Conservation (phyloP, 2,113 vertebrate genomes). For the Ancistrus triradiatus region DNA sequence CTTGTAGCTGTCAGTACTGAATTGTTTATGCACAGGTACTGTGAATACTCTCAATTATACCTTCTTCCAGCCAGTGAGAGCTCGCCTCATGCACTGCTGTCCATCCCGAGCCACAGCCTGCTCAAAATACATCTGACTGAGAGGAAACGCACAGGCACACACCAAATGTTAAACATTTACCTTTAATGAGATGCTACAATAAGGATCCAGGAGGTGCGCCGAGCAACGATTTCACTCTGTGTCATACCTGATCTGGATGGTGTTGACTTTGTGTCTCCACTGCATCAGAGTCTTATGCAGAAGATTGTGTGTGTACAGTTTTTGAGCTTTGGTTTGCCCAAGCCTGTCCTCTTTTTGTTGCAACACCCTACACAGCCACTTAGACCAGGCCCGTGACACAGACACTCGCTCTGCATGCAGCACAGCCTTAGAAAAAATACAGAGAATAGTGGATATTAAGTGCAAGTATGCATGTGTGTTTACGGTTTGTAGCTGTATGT, state of each 20-base stretch:
- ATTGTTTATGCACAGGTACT: background rate
- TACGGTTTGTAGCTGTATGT: too few relatives aligned
- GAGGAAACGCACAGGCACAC: conserved; percentile 2
- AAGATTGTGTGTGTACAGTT: conserved; percentile 49
- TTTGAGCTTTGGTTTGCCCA: conserved; percentile 60
- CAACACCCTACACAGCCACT: conserved; percentile 63
- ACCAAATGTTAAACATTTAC: background rate
- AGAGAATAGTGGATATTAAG: background rate
- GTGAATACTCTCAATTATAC: conserved; percentile 41
- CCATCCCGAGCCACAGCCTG: conserved; percentile 53
- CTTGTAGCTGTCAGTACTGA: background rate
- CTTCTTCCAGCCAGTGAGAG: conserved; percentile 63
- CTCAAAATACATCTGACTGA: conserved; percentile 56
- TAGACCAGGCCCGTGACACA: conserved; percentile 63
- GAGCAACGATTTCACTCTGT: background rate
- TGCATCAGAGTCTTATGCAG: conserved; percentile 60
- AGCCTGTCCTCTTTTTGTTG: conserved; percentile 55
- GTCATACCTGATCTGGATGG: conserved; percentile 52
- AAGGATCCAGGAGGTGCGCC: background rate
- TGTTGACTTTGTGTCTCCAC: conserved; percentile 68
- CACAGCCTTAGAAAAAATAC: conserved; percentile 67
- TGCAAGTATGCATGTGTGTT: background rate
- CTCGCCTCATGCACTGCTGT: conserved; percentile 44
- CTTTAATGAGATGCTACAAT: background rate
- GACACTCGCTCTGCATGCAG: conserved; percentile 65